phyloP scores from a whole-genome alignment of 23 tunicate genomes.

The Trididemnum miniatum region DNA sequence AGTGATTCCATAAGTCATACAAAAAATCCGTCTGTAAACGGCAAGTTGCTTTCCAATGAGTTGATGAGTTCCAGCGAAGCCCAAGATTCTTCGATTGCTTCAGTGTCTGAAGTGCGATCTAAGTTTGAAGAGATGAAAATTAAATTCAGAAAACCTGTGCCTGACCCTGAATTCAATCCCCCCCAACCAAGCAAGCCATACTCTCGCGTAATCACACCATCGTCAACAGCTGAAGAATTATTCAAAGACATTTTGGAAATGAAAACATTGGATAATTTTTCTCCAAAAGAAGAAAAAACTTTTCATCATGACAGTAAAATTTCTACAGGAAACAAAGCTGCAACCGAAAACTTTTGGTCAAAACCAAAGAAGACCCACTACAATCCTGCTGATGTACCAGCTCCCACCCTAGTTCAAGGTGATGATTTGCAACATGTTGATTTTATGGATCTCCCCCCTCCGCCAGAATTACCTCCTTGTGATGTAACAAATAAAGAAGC shows the following conservation, averaged over 20 bases:
- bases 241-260: slow-evolving; percentile 59
- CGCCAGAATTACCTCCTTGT: slow-evolving; percentile 39
- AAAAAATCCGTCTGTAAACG: neutral
- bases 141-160: slow-evolving; percentile 47
- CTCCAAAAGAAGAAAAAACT: neutral
- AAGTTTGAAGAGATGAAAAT: slow-evolving; percentile 53
- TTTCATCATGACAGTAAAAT: no score
- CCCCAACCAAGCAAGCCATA: neutral
- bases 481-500: neutral
- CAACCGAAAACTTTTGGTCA: neutral
- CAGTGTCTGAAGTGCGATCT: slow-evolving; percentile 33
- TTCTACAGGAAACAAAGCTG: neutral
- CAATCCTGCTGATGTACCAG: slow-evolving; percentile 23
- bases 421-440: slow-evolving; percentile 4
- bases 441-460: slow-evolving; percentile 40
- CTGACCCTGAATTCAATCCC: slow-evolving; percentile 40
- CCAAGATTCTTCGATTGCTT: slow-evolving; percentile 23
- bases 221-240: slow-evolving; percentile 37
- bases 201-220: neutral
- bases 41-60: neutral
- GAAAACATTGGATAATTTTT: slow-evolving; percentile 33
- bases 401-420: neutral
- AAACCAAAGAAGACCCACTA: neutral
- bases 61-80: neutral
- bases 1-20: neutral